Conservation (phyloP, 1,140 invertebrate species). For the Lepidotrigona ventralis region DNA sequence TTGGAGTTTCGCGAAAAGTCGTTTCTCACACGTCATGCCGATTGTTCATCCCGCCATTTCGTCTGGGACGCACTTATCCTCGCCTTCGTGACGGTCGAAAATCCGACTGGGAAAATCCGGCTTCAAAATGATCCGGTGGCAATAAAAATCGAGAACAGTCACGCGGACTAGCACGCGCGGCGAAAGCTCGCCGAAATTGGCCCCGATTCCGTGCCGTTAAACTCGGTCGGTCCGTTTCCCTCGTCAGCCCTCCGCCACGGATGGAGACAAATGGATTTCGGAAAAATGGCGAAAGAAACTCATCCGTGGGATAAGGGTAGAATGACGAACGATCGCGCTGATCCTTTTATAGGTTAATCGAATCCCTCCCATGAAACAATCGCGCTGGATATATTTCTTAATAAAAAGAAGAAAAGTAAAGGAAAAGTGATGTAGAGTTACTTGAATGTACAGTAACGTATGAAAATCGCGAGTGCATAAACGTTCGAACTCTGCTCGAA, state of each 20-base stretch:
- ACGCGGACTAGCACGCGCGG: background rate
- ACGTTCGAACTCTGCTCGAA: too few relatives aligned
- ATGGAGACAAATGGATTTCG: slow-evolving; percentile 49
- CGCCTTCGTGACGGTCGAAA: background rate
- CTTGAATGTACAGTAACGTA: background rate
- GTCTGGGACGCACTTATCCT: slow-evolving; percentile 13
- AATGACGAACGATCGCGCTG: background rate
- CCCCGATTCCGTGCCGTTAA: slow-evolving; percentile 51
- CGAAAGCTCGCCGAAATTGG: slow-evolving; percentile 43
- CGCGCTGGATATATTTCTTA: background rate
- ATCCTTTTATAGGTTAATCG: background rate
- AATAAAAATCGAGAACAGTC: slow-evolving; percentile 54
- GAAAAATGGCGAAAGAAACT: slow-evolving; percentile 29
- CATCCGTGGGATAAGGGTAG: background rate
- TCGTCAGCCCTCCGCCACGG: background rate
- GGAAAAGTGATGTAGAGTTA: too few relatives aligned
- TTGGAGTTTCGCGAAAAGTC: too few relatives aligned
- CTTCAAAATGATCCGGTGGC: slow-evolving; percentile 25
- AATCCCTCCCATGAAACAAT: background rate
- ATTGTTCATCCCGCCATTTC: background rate
- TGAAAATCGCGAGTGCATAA: background rate
- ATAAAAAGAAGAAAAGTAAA: too few relatives aligned
- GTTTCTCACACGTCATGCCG: background rate
- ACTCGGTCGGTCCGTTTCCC: slow-evolving; percentile 36
- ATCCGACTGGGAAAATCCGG: background rate